Base-by-base conservation (phyloP, 37 sponge, comb jelly and placozoan genomes). In the Chondrilla cf. caribensis region DNA sequence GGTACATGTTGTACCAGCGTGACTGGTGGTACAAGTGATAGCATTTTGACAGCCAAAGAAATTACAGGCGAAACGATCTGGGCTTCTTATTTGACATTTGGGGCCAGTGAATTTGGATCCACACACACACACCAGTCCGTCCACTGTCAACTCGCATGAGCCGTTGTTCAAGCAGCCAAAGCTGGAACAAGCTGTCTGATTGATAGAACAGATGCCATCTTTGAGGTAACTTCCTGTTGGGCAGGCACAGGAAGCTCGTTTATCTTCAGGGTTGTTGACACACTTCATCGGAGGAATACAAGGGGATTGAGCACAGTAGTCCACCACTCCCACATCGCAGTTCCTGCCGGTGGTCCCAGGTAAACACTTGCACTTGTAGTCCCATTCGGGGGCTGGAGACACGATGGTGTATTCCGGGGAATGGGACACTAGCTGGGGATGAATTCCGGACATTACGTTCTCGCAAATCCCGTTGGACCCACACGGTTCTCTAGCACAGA, bases 401-500 rank as follows among this genome's bases (percentile, higher is more conserved):
- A 73, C 76, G 36, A 73, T 38, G 21, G 41, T 38, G 24, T 73
- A 18, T 36, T 40, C 25, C 3, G 44, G 44, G 2, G 76, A 73
- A n/a, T 39, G 76, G 41, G 76, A 73, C 22, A 43, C 38, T 22
- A 43, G n/a, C 15, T n/a, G 24, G 21, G 41, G 38, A 5, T 22
- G 17, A 2, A 73, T 44, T 40, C 82, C 60, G 28, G 15, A 47
- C 65, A 60, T 60, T 0, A 28, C n/a, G 31, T 87, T 83, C 17
- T 43, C 33, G 58, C 93, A 93, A 0, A 62, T 33, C 0, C 60
- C 76, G 0, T 79, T 62, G 4, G 51, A 11, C 62, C 79, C 54
- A 80, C 87, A 86, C 2, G 79, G 79, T 59, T 89, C 90, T 32
- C 42, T 35, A 2, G 72, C 76, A 76, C 93, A 93, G 31, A 75